Conservation (phyloP, 1,140 invertebrate genomes). For the Caenorhabditis briggsae region DNA sequence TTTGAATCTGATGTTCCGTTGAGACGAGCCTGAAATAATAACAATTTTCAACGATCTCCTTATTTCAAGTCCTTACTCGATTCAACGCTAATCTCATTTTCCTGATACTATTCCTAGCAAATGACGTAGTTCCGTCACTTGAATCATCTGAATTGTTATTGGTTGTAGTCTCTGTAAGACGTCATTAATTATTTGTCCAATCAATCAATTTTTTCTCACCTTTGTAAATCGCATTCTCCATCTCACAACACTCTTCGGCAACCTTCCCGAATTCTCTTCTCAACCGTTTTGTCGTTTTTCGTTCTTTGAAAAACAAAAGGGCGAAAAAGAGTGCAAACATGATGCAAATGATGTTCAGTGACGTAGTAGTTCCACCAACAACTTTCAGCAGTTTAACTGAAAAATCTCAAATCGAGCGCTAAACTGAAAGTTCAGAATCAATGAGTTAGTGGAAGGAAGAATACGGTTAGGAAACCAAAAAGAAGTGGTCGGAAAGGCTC, state of each 20-base stretch:
- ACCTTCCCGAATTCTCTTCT: slow-evolving; percentile 28
- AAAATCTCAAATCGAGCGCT: neutral
- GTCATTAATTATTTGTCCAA: slow-evolving; percentile 24
- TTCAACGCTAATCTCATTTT: slow-evolving; percentile 48
- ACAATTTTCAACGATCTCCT: neutral
- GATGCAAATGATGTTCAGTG: slow-evolving; percentile 29
- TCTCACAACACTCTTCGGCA: neutral
- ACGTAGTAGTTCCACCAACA: slow-evolving; percentile 39
- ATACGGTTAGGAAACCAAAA: neutral
- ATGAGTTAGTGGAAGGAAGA: neutral
- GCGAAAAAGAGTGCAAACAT: slow-evolving; percentile 7
- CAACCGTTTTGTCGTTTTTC: slow-evolving; percentile 38
- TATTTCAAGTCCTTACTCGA: neutral
- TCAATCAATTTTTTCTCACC: neutral
- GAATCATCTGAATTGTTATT: neutral
- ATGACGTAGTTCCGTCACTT: slow-evolving; percentile 17
- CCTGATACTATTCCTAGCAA: slow-evolving; percentile 25
- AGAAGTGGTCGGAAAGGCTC: slow-evolving; percentile 40
- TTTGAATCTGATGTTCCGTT: slow-evolving; percentile 34
- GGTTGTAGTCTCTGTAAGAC: slow-evolving; percentile 34
- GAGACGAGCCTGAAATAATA: slow-evolving; percentile 29
- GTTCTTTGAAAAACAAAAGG: slow-evolving; percentile 33
- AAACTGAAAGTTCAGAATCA: neutral
- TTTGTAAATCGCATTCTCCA: slow-evolving; percentile 37
- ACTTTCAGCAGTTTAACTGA: slow-evolving; percentile 46